A percentile compares a stretch with the other conserved stretches of the same genome.
These are phyloP conservation scores for Acanthochromis polyacanthus DNA, from an alignment of 2,113 vertebrate genomes.

Conservation along the genomic window DNA sequence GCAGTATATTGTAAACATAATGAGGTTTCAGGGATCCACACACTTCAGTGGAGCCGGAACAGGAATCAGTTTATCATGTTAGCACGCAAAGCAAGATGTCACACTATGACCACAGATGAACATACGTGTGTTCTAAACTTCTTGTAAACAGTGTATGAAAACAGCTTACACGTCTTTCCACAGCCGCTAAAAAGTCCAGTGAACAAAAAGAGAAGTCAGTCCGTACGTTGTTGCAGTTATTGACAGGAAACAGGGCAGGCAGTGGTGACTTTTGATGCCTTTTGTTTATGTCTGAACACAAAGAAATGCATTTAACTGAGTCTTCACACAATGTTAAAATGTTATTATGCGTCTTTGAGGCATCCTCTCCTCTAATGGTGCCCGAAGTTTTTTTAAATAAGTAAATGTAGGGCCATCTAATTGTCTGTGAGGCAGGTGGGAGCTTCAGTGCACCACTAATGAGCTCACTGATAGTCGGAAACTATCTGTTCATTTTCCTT, in stretches of 20 bases:
- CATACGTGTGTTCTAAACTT: constrained; percentile 33
- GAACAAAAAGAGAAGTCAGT: constrained; percentile 9
- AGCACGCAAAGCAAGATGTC: constrained; percentile 65
- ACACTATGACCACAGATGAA: constrained; percentile 45
- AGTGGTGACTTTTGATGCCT: constrained; percentile 20
- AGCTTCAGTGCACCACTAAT: constrained; percentile 30
- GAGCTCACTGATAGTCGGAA: constrained; percentile 25
- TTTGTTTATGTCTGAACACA: neutral
- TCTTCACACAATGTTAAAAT: neutral
- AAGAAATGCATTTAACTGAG: too few relatives aligned
- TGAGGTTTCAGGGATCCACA: constrained; percentile 50
- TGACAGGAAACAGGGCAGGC: constrained; percentile 38
- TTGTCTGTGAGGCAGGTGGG: constrained; percentile 1
- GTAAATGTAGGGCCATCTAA: constrained; percentile 17
- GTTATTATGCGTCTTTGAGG: neutral
- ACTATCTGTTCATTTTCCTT: neutral
- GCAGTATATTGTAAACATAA: constrained; percentile 68
- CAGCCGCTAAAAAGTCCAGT: constrained; percentile 22
- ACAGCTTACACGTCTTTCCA: constrained; percentile 33
- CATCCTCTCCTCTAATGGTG: neutral
- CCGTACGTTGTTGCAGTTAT: constrained; percentile 17
- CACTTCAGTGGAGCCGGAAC: constrained; percentile 37
- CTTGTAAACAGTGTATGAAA: constrained; percentile 69
- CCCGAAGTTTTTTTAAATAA: neutral
- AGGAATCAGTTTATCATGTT: constrained; percentile 43